Percentiles rank a stretch among this genome's conserved stretches.
These are phyloP conservation scores for Orcinus orca DNA, from an alignment of 2,113 vertebrate genomes.

Conservation along the genomic window DNA sequence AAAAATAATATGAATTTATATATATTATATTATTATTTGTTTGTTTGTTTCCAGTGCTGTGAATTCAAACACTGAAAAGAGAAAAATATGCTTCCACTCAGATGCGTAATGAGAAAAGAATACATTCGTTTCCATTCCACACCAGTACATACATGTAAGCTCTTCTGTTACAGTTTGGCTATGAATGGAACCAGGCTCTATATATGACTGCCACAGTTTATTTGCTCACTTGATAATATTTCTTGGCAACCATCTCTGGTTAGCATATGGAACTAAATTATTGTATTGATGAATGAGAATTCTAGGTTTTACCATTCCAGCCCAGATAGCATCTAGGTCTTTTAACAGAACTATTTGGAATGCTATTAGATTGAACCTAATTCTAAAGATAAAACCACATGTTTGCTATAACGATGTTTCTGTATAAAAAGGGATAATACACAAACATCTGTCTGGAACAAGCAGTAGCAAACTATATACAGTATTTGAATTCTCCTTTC, in stretches of 20 bases:
- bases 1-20: background rate
- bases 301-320: background rate
- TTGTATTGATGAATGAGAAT: background rate
- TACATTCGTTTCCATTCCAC: background rate
- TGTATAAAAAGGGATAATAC: background rate
- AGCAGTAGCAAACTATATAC: slow-evolving; percentile 25
- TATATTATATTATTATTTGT: background rate
- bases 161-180: background rate
- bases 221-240: slow-evolving; percentile 3
- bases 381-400: slow-evolving; percentile 46
- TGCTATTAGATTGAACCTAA: background rate
- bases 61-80: background rate
- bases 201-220: background rate
- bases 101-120: background rate
- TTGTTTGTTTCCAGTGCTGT: background rate
- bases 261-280: slow-evolving; percentile 29
- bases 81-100: background rate
- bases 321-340: background rate
- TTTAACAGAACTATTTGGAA: slow-evolving; percentile 16
- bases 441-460: slow-evolving; percentile 34
- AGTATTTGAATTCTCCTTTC: background rate
- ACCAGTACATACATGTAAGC: background rate
- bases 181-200: background rate
- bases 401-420: slow-evolving; percentile 18
- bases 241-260: background rate